These are phyloP conservation scores for Gila robusta DNA, from an alignment of 2,797 vertebrate species.

Conservation along the genomic window DNA sequence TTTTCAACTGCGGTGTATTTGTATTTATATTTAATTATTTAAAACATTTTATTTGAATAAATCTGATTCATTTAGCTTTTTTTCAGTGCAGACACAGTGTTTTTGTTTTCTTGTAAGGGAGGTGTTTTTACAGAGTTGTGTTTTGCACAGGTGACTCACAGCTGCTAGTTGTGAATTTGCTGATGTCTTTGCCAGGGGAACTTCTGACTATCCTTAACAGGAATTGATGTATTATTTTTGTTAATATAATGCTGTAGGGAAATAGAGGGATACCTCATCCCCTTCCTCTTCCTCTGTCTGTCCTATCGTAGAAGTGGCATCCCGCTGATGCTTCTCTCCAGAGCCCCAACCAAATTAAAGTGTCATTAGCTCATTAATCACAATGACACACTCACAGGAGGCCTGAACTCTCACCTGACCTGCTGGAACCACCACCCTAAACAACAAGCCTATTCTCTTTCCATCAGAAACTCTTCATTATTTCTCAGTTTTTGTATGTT, in stretches of 20 bases:
- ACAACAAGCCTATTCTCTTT: constrained; percentile 4
- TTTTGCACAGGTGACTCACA: neutral
- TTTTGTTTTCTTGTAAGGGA: neutral
- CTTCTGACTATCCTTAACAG: constrained; percentile 14
- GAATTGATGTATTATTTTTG: constrained; percentile 32
- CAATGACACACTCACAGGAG: constrained; percentile 15
- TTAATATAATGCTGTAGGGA: constrained; percentile 19
- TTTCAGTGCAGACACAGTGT: neutral
- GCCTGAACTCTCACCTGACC: constrained; percentile 5
- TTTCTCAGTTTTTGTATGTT: neutral
- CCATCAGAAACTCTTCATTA: neutral
- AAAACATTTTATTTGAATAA: neutral
- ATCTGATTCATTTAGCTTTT: neutral
- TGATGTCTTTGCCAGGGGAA: constrained; percentile 12
- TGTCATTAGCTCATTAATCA: constrained; percentile 53
- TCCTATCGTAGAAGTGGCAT: constrained; percentile 18
- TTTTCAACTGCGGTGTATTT: neutral
- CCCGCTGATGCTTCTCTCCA: constrained; percentile 37
- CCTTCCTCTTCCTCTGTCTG: constrained; percentile 9
- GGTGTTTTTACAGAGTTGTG: neutral
- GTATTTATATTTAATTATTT: neutral
- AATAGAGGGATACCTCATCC: constrained; percentile 16
- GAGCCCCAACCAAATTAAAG: constrained; percentile 50
- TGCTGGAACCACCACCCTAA: neutral
- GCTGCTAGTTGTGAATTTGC: constrained; percentile 11